These are phyloP conservation scores for Agriotes lineatus DNA, from an alignment of 2,888 invertebrate genomes.

Conservation along the genomic window DNA sequence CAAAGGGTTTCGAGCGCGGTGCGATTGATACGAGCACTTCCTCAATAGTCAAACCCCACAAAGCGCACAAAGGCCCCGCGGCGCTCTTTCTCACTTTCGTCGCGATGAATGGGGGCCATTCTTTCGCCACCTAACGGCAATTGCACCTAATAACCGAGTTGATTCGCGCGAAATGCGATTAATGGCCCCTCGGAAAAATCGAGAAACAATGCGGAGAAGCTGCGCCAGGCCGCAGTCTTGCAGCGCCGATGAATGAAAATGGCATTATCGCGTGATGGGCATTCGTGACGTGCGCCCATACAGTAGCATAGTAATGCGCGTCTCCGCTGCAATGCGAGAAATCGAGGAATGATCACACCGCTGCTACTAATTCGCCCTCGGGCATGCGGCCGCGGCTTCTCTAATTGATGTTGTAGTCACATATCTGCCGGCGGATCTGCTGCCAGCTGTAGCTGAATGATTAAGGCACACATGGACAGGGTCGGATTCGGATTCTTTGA, in stretches of 20 bases:
- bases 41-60: no score
- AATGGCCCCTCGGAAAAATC: neutral
- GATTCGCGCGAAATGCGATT: conserved; percentile 3
- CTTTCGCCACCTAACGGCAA: neutral
- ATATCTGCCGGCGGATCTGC: conserved; percentile 53
- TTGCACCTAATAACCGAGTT: neutral
- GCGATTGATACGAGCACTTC: no score
- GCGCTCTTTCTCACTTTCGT: no score
- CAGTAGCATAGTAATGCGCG: conserved; percentile 38
- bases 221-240: neutral
- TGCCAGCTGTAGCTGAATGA: conserved; percentile 36
- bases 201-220: neutral
- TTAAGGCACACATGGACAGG: conserved; percentile 26
- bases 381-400: conserved; percentile 53
- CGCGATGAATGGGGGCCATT: no score
- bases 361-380: conserved; percentile 53
- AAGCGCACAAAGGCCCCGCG: no score
- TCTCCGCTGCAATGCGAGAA: conserved; percentile 33
- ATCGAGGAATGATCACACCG: conserved; percentile 39
- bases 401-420: conserved; percentile 61
- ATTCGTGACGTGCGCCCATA: conserved; percentile 36
- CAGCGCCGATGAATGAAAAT: conserved; percentile 35
- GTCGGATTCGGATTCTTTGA: neutral
- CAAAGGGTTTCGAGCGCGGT: no score
- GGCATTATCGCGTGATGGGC: conserved; percentile 32